phyloP scores from a whole-genome alignment of 2,113 vertebrate species.

The Anthoscopus minutus region DNA sequence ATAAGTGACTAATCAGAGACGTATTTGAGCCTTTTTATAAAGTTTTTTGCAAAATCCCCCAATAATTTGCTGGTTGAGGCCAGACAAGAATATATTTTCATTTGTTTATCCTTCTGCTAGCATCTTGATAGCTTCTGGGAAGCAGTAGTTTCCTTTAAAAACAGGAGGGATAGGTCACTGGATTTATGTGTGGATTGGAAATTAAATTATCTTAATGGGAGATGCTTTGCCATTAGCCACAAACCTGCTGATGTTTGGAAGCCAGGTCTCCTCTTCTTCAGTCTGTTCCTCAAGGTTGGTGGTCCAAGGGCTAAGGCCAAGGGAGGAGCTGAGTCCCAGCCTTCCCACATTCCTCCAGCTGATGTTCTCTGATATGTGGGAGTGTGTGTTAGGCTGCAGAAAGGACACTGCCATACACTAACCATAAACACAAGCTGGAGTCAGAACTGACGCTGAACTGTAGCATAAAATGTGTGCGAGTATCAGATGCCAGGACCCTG shows the following conservation, averaged over 20 bases:
- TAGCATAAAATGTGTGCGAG: background rate
- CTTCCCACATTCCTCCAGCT: background rate
- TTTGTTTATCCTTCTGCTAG: background rate
- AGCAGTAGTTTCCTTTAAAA: background rate
- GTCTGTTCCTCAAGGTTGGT: constrained; percentile 24
- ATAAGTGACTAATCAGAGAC: background rate
- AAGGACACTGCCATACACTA: background rate
- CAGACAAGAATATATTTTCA: background rate
- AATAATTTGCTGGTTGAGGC: background rate
- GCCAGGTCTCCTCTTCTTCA: background rate
- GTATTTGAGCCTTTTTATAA: background rate
- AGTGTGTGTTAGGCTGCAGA: background rate
- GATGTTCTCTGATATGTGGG: background rate
- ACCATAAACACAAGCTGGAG: background rate
- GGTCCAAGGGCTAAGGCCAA: background rate
- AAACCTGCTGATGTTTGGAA: background rate
- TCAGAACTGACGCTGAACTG: background rate
- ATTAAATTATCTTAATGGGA: background rate
- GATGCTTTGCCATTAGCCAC: background rate
- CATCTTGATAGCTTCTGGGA: background rate
- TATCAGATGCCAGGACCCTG: background rate
- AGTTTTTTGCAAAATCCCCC: background rate
- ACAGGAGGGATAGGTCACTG: background rate
- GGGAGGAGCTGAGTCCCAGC: background rate
- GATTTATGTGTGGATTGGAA: background rate